Evolutionary conservation across 2,797 vertebrate genomes (phyloP).

Genomic region (Pseudochirops corinnae): DNA sequence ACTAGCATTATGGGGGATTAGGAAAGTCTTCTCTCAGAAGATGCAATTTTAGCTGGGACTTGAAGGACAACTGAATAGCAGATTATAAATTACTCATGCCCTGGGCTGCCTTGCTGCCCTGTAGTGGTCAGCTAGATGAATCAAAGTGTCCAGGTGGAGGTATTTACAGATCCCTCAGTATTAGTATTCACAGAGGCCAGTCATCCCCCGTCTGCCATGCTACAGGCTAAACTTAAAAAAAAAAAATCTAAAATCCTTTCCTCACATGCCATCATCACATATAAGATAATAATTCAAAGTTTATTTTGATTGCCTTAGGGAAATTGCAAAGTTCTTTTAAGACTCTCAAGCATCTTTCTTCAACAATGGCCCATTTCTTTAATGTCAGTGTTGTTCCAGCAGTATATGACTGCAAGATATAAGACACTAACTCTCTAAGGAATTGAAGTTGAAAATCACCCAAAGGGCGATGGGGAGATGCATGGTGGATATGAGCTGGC

Average conservation of each 20-base stretch:
- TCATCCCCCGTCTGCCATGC: not conserved
- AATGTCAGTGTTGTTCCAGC: not conserved
- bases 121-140: not conserved
- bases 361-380: not conserved
- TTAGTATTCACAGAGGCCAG: not conserved
- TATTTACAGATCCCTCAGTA: not conserved
- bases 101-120: not conserved
- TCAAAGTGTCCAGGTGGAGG: not conserved
- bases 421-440: not conserved
- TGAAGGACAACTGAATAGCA: not conserved
- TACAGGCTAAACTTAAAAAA: not conserved
- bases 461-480: not conserved
- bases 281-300: slow-evolving; percentile 6
- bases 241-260: not conserved
- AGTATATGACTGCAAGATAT: not conserved
- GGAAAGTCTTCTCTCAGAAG: not conserved
- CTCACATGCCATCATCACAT: not conserved
- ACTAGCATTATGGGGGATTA: not conserved
- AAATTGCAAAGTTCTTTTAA: not conserved
- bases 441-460: not conserved
- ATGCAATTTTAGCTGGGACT: not conserved
- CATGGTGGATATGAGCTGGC: not conserved
- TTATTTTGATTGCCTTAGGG: slow-evolving; percentile 1
- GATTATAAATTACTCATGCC: not conserved
- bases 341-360: not conserved